A percentile compares a stretch with the other conserved stretches of the same genome.
These are phyloP conservation scores for Chironex yamaguchii DNA, from an alignment of 30 jellyfish, hydroid and myxozoan species.

Conservation along the genomic window DNA sequence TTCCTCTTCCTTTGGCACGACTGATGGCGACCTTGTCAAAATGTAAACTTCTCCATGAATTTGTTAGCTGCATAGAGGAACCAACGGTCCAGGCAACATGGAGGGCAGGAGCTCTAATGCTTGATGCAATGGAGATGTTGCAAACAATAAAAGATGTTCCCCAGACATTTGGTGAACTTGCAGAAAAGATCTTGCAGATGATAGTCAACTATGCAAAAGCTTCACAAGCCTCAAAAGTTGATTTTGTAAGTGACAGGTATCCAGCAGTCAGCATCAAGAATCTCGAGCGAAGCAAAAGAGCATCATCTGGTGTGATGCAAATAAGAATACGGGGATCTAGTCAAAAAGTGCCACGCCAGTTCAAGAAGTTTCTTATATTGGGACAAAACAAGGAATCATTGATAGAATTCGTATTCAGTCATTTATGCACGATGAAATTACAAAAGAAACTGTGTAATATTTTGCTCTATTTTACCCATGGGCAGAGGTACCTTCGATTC, in stretches of 20 bases:
- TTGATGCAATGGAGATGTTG: conserved; percentile 65
- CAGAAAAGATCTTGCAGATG: conserved; percentile 7
- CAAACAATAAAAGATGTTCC: conserved; percentile 51
- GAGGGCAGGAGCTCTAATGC: conserved; percentile 10
- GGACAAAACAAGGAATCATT: conserved; percentile 54
- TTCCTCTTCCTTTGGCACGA: conserved; percentile 39
- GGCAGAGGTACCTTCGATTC: conserved; percentile 15
- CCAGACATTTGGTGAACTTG: conserved; percentile 33
- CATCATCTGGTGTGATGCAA: conserved; percentile 21
- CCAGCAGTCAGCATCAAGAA: conserved; percentile 54
- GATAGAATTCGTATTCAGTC: not conserved
- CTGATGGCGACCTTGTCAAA: conserved; percentile 36
- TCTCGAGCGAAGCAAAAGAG: conserved; percentile 49
- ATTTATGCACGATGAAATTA: not conserved
- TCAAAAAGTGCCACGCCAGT: conserved; percentile 53
- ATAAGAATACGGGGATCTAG: not conserved
- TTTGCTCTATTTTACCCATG: conserved; percentile 12
- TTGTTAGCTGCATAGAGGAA: not conserved
- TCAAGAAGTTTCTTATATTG: conserved; percentile 16
- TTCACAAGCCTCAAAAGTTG: conserved; percentile 9
- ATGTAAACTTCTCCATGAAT: conserved; percentile 7
- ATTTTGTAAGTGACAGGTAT: conserved; percentile 61
- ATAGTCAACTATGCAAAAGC: conserved; percentile 2
- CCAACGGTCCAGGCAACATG: not conserved
- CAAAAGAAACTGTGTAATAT: not conserved